These are phyloP conservation scores for Cherax destructor DNA, from an alignment of 1,140 invertebrate genomes.

Conservation along the genomic window DNA sequence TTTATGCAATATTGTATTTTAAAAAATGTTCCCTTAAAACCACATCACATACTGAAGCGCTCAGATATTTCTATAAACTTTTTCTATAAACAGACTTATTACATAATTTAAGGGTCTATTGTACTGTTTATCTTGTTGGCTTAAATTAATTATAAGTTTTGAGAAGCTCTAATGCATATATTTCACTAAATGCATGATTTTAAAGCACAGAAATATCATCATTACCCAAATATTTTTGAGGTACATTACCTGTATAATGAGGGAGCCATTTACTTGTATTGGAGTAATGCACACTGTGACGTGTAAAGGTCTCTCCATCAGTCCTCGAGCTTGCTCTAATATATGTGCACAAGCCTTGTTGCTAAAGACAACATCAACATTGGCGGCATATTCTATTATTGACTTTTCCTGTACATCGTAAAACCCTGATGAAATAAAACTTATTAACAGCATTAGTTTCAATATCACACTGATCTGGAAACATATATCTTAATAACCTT, in stretches of 20 bases:
- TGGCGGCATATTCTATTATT: constrained; percentile 81
- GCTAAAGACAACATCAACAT: constrained; percentile 87
- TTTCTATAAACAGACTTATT: too few relatives aligned
- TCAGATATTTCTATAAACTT: too few relatives aligned
- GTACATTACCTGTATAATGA: constrained; percentile 53
- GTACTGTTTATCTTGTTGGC: too few relatives aligned
- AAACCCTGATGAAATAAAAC: constrained; percentile 72
- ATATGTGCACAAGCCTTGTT: constrained; percentile 86
- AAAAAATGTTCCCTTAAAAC: too few relatives aligned
- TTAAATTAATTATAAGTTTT: too few relatives aligned
- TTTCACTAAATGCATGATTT: too few relatives aligned
- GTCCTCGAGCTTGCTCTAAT: constrained; percentile 81
- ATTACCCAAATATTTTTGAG: neutral
- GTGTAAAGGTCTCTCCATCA: constrained; percentile 89
- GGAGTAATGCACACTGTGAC: constrained; percentile 81
- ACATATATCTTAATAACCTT: neutral
- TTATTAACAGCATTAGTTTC: neutral
- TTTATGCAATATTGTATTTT: too few relatives aligned
- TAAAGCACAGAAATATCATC: too few relatives aligned
- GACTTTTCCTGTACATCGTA: constrained; percentile 77
- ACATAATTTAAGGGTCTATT: too few relatives aligned
- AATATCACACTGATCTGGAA: neutral
- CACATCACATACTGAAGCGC: too few relatives aligned
- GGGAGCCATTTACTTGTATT: constrained; percentile 70
- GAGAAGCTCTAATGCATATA: too few relatives aligned